Base-by-base conservation (phyloP, 2,113 vertebrate species). In the Paralichthys olivaceus region DNA sequence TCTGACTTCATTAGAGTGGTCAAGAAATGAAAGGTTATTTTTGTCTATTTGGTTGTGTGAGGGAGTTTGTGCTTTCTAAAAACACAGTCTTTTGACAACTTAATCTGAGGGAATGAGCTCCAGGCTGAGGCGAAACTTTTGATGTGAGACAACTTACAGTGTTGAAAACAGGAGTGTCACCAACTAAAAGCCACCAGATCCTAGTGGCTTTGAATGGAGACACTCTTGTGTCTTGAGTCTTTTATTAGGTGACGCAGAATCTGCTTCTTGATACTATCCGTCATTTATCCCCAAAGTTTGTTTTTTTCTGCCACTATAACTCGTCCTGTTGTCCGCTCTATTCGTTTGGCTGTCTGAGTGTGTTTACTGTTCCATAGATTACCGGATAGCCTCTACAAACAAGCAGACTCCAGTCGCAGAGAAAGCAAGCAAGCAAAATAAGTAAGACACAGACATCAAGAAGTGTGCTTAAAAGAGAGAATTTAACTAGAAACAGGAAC, bases 371-470 rank as follows among this genome's bases (percentile, higher is more conserved):
- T 83, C 84, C 82, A 76, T 55, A 84, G 89, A 90, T 92, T 80
- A 83, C 89, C 86, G 93, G 90, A 92, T 86, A 83, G 91, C 80
- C 72, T 90, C 78, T 80, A 73, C 80, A 91, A 93, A 92, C 83
- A 88, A 84, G 77, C 76, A 69, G 57, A 85, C 64, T 83, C 75
- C 71, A 75, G 69, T 43, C 43, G 20, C 34, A 70, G 32, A 77
- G 32, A 66, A 79, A 73, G 53, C 71, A 81, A 49, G 19, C 15
- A 20, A 20, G 47, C 47, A 49, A 49, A 49, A 17, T 49, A 6
- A 14, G 45, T 28, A 14, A 15, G 26, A 68, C 59, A 61, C 68
- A 87, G 58, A 68, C 56, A 57, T 74, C 43, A 7, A 49, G 20
- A 68, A 51, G 43, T 19, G 51, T 7, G 43, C 19, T 20, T 7